Evolutionary conservation across 53 echinoderm and acorn worm genomes (phyloP).

Genomic region (Luidia sarsii): DNA sequence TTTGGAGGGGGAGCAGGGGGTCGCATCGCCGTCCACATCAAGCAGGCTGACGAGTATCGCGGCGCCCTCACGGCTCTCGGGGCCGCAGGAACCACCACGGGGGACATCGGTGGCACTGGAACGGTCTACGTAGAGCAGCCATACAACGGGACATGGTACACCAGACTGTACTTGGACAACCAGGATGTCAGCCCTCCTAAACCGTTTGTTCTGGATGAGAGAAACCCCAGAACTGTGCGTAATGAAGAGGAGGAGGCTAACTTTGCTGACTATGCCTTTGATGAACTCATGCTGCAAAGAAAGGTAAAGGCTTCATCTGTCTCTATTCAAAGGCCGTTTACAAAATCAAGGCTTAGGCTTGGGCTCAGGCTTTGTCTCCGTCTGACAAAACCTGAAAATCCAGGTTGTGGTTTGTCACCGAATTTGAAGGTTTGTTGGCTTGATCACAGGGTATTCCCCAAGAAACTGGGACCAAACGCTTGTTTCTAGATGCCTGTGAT

Average conservation of each 20-base stretch:
- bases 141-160: slow-evolving; percentile 70
- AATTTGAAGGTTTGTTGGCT: too few species aligned
- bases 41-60: slow-evolving; percentile 71
- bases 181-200: slow-evolving; percentile 68
- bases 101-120: slow-evolving; percentile 77
- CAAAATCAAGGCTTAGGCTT: too few species aligned
- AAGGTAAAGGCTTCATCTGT: slow-evolving; percentile 79
- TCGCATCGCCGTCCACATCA: slow-evolving; percentile 85
- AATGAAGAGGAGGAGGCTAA: slow-evolving; percentile 68
- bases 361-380: too few species aligned
- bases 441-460: too few species aligned
- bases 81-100: slow-evolving; percentile 56
- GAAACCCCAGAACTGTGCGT: slow-evolving; percentile 67
- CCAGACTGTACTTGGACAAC: slow-evolving; percentile 83
- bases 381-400: too few species aligned
- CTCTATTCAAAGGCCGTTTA: too few species aligned
- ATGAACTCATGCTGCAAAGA: slow-evolving; percentile 76
- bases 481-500: too few species aligned
- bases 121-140: slow-evolving; percentile 87
- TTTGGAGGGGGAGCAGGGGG: slow-evolving; percentile 92
- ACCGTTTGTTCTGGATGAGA: slow-evolving; percentile 67
- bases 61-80: slow-evolving; percentile 80
- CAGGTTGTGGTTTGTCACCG: too few species aligned
- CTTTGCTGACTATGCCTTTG: slow-evolving; percentile 78
- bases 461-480: too few species aligned